Percentiles rank a stretch among this genome's conserved stretches.
phyloP scores from a whole-genome alignment of 1,140 invertebrate species.

The Venturia canescens region DNA sequence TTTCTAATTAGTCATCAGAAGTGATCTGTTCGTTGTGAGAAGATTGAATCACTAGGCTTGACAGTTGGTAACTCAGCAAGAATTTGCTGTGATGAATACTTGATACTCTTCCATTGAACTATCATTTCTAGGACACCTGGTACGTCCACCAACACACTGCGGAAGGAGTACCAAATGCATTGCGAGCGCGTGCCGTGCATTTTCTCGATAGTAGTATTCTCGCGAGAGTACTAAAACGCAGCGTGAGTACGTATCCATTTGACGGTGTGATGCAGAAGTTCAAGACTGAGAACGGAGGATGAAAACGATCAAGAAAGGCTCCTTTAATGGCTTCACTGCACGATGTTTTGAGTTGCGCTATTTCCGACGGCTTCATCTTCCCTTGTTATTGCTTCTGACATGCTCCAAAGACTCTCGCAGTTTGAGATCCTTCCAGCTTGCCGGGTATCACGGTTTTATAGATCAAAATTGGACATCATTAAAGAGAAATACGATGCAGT shows the following conservation, averaged over 20 bases:
- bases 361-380: neutral
- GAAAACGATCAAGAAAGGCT: neutral
- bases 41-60: neutral
- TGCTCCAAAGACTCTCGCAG: neutral
- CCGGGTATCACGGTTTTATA: neutral
- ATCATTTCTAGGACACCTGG: too few relatives aligned
- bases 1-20: neutral
- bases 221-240: constrained; percentile 34
- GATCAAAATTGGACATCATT: neutral
- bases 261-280: neutral
- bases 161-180: neutral
- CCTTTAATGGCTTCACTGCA: neutral
- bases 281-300: neutral
- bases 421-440: neutral
- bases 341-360: neutral
- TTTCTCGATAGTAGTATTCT: constrained; percentile 1
- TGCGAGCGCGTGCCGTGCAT: constrained; percentile 18
- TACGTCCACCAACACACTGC: neutral
- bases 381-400: neutral
- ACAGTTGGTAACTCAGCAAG: too few relatives aligned
- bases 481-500: neutral
- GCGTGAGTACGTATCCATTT: constrained; percentile 7
- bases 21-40: neutral
- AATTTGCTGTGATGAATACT: neutral
- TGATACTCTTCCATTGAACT: neutral